Percentiles rank a stretch among this genome's conserved stretches.
Evolutionary conservation across 2,888 invertebrate genomes (phyloP).

Genomic region (Melikaiella ostensackeni): DNA sequence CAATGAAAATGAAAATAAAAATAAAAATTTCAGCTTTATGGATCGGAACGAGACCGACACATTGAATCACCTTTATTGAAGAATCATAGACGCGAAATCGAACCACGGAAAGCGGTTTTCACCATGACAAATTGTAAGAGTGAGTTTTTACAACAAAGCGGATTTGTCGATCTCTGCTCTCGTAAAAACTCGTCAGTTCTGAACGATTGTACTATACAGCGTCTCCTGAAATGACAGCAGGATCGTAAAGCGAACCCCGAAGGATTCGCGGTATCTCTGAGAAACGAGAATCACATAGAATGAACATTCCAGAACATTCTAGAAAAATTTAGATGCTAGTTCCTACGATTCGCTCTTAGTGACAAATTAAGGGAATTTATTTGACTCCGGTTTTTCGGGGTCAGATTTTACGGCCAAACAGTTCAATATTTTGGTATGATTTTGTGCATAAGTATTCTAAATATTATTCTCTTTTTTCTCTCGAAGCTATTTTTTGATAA

Average conservation of each 20-base stretch:
- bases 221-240: constrained; percentile 27
- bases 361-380: no score
- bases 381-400: no score
- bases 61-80: neutral
- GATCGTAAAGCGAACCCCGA: constrained; percentile 35
- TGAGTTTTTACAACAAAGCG: constrained; percentile 13
- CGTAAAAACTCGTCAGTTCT: constrained; percentile 20
- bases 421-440: no score
- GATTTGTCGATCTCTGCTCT: constrained; percentile 29
- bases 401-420: no score
- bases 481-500: no score
- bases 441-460: no score
- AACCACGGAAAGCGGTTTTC: neutral
- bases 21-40: neutral
- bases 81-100: neutral
- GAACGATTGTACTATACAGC: constrained; percentile 17
- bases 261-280: constrained; percentile 20
- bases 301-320: neutral
- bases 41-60: neutral
- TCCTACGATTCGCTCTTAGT: neutral
- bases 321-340: neutral
- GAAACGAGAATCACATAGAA: constrained; percentile 16
- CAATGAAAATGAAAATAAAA: neutral
- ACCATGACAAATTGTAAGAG: constrained; percentile 3
- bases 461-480: no score